A percentile compares a stretch with the other conserved stretches of the same genome.
These are phyloP conservation scores for Diabrotica balteata DNA, from an alignment of 2,888 invertebrate genomes.

Conservation along the genomic window DNA sequence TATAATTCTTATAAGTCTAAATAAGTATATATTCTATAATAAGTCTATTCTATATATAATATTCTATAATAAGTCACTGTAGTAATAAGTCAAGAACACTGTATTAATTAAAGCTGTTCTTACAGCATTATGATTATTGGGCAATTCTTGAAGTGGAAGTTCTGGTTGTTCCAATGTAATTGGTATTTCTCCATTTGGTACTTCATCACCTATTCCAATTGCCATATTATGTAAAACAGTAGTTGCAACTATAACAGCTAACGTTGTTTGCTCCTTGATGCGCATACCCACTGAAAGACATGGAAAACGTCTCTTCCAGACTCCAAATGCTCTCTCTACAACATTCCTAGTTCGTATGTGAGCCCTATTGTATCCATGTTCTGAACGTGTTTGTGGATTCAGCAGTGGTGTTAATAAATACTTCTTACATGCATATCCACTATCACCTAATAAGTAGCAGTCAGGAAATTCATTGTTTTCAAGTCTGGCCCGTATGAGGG, in stretches of 20 bases:
- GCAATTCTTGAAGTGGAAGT: neutral
- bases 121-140: neutral
- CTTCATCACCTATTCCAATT: neutral
- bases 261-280: neutral
- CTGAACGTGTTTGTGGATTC: neutral
- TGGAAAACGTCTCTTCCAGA: neutral
- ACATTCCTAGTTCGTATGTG: neutral
- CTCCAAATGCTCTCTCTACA: neutral
- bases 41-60: no score
- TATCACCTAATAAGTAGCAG: constrained; percentile 1
- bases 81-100: no score
- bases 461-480: constrained; percentile 1
- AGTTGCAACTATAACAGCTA: neutral
- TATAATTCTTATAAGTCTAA: no score
- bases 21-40: no score
- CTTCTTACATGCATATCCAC: neutral
- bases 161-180: neutral
- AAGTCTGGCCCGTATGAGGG: neutral
- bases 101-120: neutral
- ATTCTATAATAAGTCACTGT: no score
- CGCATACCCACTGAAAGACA: neutral
- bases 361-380: neutral
- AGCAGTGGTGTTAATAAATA: neutral
- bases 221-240: no score
- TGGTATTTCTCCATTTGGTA: neutral